Conservation (phyloP, 2,797 vertebrate species). For the Micrastur ruficollis region DNA sequence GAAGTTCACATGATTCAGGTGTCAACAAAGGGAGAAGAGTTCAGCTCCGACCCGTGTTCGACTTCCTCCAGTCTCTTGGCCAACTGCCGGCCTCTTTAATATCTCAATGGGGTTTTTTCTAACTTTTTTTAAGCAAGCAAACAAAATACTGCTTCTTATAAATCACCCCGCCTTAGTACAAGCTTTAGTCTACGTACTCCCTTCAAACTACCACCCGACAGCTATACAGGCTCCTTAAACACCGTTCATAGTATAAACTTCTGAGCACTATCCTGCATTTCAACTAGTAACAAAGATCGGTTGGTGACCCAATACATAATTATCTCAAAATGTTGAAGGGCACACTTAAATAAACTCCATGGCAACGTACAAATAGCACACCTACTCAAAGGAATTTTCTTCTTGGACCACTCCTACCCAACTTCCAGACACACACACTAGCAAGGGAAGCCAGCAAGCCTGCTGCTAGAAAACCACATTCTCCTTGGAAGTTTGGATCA, state of each 20-base stretch:
- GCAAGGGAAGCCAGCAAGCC: not conserved
- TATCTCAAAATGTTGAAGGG: not conserved
- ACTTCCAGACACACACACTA: not conserved
- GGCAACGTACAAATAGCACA: not conserved
- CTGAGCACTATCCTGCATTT: not conserved
- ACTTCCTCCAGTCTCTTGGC: not conserved
- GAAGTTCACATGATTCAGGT: accelerated
- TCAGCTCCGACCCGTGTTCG: not conserved
- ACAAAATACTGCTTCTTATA: not conserved
- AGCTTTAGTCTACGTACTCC: accelerated
- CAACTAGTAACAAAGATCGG: not conserved
- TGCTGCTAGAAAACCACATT: not conserved
- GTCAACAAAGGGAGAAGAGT: not conserved
- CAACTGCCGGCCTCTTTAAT: not conserved
- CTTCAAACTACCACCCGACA: not conserved
- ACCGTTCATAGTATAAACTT: accelerated
- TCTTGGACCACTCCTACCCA: not conserved
- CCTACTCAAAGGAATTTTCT: not conserved
- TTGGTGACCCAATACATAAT: not conserved
- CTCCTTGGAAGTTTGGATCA: not conserved
- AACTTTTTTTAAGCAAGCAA: not conserved
- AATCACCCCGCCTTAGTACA: not conserved
- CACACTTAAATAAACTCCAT: not conserved
- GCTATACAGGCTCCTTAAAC: not conserved
- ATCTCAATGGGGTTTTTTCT: not conserved